Evolutionary conservation across 1,140 invertebrate species (phyloP).

Genomic region (Macrostomum lignano): DNA sequence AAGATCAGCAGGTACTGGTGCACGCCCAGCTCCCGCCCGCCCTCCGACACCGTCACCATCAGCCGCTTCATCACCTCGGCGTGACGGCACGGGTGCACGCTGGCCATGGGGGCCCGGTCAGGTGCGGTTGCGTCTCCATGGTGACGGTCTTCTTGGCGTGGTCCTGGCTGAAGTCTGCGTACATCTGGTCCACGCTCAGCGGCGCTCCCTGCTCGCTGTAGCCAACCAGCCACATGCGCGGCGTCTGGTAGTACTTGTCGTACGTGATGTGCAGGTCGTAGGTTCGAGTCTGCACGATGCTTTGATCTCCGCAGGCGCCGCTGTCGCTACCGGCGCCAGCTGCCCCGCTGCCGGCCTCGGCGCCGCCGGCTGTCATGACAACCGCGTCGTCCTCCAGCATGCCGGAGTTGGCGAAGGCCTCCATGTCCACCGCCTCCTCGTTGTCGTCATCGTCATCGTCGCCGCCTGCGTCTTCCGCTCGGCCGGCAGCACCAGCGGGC

Average conservation of each 20-base stretch:
- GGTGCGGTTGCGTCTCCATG: conserved; percentile 82
- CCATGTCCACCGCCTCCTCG: conserved; percentile 80
- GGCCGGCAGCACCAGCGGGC: background rate
- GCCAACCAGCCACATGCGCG: conserved; percentile 72
- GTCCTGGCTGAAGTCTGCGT: conserved; percentile 85
- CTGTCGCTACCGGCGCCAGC: too few species aligned
- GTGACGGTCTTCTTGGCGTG: conserved; percentile 98
- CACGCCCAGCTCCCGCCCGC: conserved; percentile 73
- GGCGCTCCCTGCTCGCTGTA: conserved; percentile 83
- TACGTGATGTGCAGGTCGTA: conserved; percentile 98
- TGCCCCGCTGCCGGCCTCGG: too few species aligned
- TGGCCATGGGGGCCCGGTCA: conserved; percentile 60
- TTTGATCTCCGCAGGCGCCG: conserved; percentile 9
- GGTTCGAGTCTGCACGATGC: conserved; percentile 64
- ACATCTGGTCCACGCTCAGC: conserved; percentile 75
- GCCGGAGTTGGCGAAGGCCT: conserved; percentile 77
- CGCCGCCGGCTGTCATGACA: too few species aligned
- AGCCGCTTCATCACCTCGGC: conserved; percentile 99
- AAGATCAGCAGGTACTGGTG: conserved; percentile 93
- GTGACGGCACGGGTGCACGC: conserved; percentile 84
- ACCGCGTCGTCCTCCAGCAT: too few species aligned
- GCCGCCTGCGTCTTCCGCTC: conserved; percentile 11
- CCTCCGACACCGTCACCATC: conserved; percentile 79
- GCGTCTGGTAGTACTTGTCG: conserved; percentile 98
- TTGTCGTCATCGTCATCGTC: conserved; percentile 62